Evolutionary conservation across 2,888 invertebrate genomes (phyloP).

Genomic region (Serrognathus titanus): DNA sequence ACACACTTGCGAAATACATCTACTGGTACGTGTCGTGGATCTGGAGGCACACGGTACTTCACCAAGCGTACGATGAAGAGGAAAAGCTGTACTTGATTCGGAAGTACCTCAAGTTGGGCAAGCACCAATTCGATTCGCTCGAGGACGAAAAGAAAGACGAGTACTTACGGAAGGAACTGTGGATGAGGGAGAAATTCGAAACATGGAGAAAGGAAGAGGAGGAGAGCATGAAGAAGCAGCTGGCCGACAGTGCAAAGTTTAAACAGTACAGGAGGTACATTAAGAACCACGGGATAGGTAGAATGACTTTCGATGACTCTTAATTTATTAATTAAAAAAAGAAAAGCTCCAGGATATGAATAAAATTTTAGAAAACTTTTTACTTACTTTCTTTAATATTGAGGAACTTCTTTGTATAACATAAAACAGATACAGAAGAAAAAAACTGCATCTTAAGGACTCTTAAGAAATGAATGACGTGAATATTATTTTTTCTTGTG

Average conservation of each 20-base stretch:
- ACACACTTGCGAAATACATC: slow-evolving; percentile 65
- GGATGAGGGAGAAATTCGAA: slow-evolving; percentile 76
- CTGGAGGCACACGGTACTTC: slow-evolving; percentile 72
- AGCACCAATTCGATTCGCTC: slow-evolving; percentile 68
- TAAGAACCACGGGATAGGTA: slow-evolving; percentile 83
- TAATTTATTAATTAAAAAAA: slow-evolving; percentile 36
- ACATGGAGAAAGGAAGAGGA: slow-evolving; percentile 80
- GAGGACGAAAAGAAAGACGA: slow-evolving; percentile 73
- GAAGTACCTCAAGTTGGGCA: slow-evolving; percentile 69
- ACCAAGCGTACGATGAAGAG: slow-evolving; percentile 74
- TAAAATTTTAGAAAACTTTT: neutral
- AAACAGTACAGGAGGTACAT: slow-evolving; percentile 87
- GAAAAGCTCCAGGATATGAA: too few relatives aligned
- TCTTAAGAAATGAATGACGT: neutral
- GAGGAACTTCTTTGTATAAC: slow-evolving; percentile 14
- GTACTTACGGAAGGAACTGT: slow-evolving; percentile 71
- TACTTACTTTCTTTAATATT: slow-evolving; percentile 10
- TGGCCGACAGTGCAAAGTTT: slow-evolving; percentile 83
- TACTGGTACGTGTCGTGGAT: slow-evolving; percentile 79
- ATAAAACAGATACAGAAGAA: neutral
- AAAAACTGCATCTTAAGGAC: neutral
- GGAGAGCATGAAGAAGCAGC: slow-evolving; percentile 76
- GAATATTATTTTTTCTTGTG: neutral
- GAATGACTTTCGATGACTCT: slow-evolving; percentile 89
- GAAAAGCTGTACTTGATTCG: slow-evolving; percentile 84